phyloP scores from a whole-genome alignment of 2,797 vertebrate genomes.

The Syncerus caffer region DNA sequence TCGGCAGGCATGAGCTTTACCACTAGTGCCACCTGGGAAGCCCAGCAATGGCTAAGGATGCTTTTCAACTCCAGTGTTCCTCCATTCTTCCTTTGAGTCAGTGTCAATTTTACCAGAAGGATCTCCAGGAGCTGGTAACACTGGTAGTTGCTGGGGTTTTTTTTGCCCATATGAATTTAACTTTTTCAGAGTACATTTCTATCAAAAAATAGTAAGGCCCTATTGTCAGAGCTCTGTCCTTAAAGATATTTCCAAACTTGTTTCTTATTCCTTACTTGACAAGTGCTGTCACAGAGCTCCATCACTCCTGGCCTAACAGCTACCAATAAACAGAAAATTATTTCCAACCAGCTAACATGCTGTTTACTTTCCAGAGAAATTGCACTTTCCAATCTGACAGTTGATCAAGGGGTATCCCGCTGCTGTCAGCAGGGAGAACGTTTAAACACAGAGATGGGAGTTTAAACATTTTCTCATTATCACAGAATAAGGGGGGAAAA shows the following conservation, averaged over 20 bases:
- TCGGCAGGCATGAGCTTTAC: background rate
- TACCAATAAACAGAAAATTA: slow-evolving; percentile 86
- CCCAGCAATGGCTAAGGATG: background rate
- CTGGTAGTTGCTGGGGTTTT: slow-evolving; percentile 37
- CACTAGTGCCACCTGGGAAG: background rate
- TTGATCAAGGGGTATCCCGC: slow-evolving; percentile 85
- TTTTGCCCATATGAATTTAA: slow-evolving; percentile 57
- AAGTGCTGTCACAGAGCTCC: slow-evolving; percentile 81
- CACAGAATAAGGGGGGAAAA: slow-evolving; percentile 83
- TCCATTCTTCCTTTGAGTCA: background rate
- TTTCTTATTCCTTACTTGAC: slow-evolving; percentile 78
- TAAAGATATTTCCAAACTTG: slow-evolving; percentile 71
- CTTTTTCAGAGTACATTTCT: slow-evolving; percentile 68
- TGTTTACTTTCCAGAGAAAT: slow-evolving; percentile 86
- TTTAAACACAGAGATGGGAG: slow-evolving; percentile 86
- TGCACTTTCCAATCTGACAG: slow-evolving; percentile 86
- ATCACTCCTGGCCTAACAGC: slow-evolving; percentile 77
- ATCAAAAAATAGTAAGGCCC: slow-evolving; percentile 69
- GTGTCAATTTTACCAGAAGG: background rate
- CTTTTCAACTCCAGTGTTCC: background rate
- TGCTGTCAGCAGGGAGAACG: slow-evolving; percentile 87
- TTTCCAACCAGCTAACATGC: slow-evolving; percentile 84
- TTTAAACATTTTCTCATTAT: slow-evolving; percentile 90
- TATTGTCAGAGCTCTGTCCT: slow-evolving; percentile 70
- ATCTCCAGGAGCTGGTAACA: slow-evolving; percentile 9